Percentiles rank a stretch among this genome's conserved stretches.
Conservation (phyloP, 2,113 vertebrate genomes). For the Trematomus loennbergii region DNA sequence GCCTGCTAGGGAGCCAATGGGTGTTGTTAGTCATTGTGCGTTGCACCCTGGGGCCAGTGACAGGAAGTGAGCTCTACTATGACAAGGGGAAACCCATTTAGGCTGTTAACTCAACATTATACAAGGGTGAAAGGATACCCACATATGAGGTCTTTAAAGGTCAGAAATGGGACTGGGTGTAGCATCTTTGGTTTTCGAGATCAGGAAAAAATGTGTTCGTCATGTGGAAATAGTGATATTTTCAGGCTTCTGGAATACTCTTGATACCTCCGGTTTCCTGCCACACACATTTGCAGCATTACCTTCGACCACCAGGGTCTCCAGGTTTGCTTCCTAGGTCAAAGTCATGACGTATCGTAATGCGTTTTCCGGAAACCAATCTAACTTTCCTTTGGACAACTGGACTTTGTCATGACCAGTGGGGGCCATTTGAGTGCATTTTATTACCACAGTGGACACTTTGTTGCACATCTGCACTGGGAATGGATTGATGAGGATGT, state of each 20-base stretch:
- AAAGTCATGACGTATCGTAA: constrained; percentile 39
- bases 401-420: constrained; percentile 48
- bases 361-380: constrained; percentile 50
- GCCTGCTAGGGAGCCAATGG: constrained; percentile 46
- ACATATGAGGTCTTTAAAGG: constrained; percentile 16
- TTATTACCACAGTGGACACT: constrained; percentile 36
- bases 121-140: constrained; percentile 17
- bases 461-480: constrained; percentile 27
- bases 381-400: constrained; percentile 64
- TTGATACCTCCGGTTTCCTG: constrained; percentile 40
- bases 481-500: constrained; percentile 5
- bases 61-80: constrained; percentile 63
- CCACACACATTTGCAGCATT: constrained; percentile 1
- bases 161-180: not conserved
- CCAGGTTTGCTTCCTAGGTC: constrained; percentile 60
- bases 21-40: constrained; percentile 58
- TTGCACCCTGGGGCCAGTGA: constrained; percentile 48
- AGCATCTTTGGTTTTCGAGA: not conserved
- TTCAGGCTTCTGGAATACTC: not conserved
- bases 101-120: constrained; percentile 18
- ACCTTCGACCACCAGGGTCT: constrained; percentile 37
- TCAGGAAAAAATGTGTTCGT: not conserved
- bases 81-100: constrained; percentile 53
- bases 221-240: not conserved
- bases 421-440: constrained; percentile 52